Base-by-base conservation (phyloP, 2,113 vertebrate genomes). In the Oxygymnocypris stewartii region DNA sequence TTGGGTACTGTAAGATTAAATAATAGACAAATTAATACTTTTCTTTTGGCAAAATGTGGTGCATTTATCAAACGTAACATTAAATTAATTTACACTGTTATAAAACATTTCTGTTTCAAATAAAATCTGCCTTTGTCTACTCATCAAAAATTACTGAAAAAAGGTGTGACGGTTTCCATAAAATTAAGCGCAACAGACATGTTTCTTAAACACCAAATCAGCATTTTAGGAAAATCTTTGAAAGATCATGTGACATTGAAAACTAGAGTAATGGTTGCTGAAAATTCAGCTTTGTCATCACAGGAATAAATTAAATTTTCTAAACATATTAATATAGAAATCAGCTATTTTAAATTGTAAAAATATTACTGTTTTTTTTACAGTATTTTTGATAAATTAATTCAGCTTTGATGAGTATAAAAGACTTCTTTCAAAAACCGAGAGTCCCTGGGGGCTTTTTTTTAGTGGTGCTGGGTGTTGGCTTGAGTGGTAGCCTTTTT, bases 401-500 rank as follows among this genome's bases (percentile, higher is more conserved):
- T 76, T 14, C 40, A 74, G 20, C 20, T 23, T 40, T 40, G 37
- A 23, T 73, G 42, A 14, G 42, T 23, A 25, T 25, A 54, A 54
- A 51, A 78, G 4, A 54, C 49, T 54, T 49, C 44, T 78, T 78
- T 78, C 7, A 9, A 28, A 51, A 8, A 18, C 47, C 1, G n/a
- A 47, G n/a, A 18, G 42, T 51, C 63, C 63, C 63, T 23, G 18
- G 14, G 18, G 81, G 20, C 28, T 20, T 49, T 82, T 44, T 82
- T 51, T 61, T 35, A 28, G 40, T 74, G 20, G 23, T 73, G 65
- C 18, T 37, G 69, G 51, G 49, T 84, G 82, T 84, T n/a, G 40
- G 69, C 18, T 8, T 84, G 49, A 84, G 82, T 74, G 82, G 67
- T 28, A 20, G 28, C 2, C 37, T 51, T 84, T 81, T 77, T 69